Base-by-base conservation (phyloP, 1,140 invertebrate genomes). In the Pseudoatta argentina region DNA sequence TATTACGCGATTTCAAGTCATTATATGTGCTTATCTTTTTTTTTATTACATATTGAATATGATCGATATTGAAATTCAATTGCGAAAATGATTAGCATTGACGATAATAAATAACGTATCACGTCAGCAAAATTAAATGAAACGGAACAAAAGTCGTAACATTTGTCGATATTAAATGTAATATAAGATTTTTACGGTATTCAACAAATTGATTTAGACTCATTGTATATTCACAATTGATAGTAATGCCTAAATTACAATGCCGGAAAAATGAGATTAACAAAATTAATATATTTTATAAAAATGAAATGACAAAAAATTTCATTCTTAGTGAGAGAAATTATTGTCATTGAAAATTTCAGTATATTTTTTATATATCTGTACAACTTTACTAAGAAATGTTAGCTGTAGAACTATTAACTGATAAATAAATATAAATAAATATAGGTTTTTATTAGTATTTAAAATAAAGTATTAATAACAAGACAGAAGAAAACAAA, bases 41-140 rank as follows among this genome's bases (percentile, higher is more conserved):
- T 71, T 24, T 34, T 18, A n/a, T 34, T 48, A 24, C 3, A 48
- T 67, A 67, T 44, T 21, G 14, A 24, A 21, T 69, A 27, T 5
- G 14, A 8, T 39, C 34, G 7, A 48, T 69, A 69, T 57, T 57
- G 24, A 7, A 34, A 59, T 3, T 5, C 16, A 63, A 44, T 24
- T 76, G 55, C 30, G 10, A 30, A 77, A 76, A 76, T 16, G 73
- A 77, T 5, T 30, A 30, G 39, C 14, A 53, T 67, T 67, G 1
- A 14, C 7, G n/a, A 66, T 78, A 53, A 10, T 8, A 21, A 66
- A 30, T 78, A 34, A 21, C 3, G 10, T 61, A 18, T 63, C 24
- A 1, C 24, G 59, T 48, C 39, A 51, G 24, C 16, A n/a, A 10
- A 27, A 18, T 5, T 14, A 39, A 48, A 51, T 14, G 6, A n/a